Conservation (phyloP, 2,113 vertebrate species). For the Lucifuga dentata region DNA sequence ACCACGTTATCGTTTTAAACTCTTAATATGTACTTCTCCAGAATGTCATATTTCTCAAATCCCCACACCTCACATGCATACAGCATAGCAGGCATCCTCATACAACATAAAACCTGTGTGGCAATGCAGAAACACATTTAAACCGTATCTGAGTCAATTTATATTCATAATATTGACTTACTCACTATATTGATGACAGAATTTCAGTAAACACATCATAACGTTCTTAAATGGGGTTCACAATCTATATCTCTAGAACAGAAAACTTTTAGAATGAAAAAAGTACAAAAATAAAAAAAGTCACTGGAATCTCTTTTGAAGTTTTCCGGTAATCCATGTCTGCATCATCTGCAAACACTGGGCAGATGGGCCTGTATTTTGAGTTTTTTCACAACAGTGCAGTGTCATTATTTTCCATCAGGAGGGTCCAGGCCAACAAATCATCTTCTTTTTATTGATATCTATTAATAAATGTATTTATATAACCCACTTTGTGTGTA, state of each 20-base stretch:
- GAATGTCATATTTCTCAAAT: too few relatives aligned
- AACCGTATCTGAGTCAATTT: too few relatives aligned
- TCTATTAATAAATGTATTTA: background rate
- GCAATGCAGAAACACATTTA: too few relatives aligned
- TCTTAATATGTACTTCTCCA: too few relatives aligned
- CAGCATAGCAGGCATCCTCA: too few relatives aligned
- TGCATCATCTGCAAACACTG: constrained; percentile 46
- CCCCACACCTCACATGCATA: too few relatives aligned
- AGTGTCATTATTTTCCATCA: constrained; percentile 50
- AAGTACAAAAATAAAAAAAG: constrained; percentile 38
- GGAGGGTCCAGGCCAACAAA: constrained; percentile 7
- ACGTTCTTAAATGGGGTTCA: constrained; percentile 1
- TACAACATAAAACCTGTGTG: too few relatives aligned
- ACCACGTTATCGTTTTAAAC: too few relatives aligned
- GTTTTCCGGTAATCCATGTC: constrained; percentile 20
- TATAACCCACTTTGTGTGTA: too few relatives aligned
- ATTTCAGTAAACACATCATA: constrained; percentile 12
- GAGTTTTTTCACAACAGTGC: constrained; percentile 43
- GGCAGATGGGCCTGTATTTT: constrained; percentile 45
- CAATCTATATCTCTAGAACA: too few relatives aligned
- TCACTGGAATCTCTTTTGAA: constrained; percentile 40
- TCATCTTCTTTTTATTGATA: background rate
- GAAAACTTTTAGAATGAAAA: constrained; percentile 2
- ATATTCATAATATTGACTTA: too few relatives aligned
- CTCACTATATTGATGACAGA: constrained; percentile 7